These are phyloP conservation scores for Uropetala carovei DNA, from an alignment of 2,888 invertebrate genomes.

Conservation along the genomic window DNA sequence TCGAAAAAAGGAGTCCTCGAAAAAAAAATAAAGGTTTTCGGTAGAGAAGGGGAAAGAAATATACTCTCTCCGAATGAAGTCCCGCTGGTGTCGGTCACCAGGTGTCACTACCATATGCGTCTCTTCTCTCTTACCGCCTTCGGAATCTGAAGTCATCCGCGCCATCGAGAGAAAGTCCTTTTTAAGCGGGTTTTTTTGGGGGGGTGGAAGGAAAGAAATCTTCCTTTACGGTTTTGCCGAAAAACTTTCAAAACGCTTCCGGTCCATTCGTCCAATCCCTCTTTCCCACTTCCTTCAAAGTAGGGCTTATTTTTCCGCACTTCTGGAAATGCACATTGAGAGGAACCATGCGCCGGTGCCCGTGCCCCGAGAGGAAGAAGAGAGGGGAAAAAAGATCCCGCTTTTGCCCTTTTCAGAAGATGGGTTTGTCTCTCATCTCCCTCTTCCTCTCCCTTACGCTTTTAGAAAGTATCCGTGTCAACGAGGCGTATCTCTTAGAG, in stretches of 20 bases:
- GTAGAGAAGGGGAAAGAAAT: not conserved
- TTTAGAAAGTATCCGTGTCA: constrained; percentile 28
- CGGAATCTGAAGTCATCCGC: not conserved
- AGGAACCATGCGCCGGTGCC: constrained; percentile 4
- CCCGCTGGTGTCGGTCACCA: not conserved
- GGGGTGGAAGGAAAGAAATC: no score
- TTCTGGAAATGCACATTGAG: not conserved
- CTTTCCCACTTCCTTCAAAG: not conserved
- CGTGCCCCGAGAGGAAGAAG: not conserved
- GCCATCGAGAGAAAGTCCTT: not conserved
- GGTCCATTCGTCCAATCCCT: not conserved
- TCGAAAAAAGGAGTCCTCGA: not conserved
- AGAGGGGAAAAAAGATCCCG: not conserved
- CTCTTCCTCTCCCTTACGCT: not conserved
- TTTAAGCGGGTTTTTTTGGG: no score
- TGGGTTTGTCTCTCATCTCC: not conserved
- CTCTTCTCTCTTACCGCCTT: not conserved
- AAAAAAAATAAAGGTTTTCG: not conserved
- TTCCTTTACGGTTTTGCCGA: constrained; percentile 17
- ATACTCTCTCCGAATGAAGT: not conserved
- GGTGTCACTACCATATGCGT: not conserved
- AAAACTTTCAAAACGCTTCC: not conserved
- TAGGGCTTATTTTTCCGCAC: not conserved
- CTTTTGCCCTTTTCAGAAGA: not conserved
- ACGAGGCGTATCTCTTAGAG: not conserved